Evolutionary conservation across 2,888 invertebrate genomes (phyloP), one percentile per base, ranked within the genome.

Genomic region (Nomada ferruginata): DNA sequence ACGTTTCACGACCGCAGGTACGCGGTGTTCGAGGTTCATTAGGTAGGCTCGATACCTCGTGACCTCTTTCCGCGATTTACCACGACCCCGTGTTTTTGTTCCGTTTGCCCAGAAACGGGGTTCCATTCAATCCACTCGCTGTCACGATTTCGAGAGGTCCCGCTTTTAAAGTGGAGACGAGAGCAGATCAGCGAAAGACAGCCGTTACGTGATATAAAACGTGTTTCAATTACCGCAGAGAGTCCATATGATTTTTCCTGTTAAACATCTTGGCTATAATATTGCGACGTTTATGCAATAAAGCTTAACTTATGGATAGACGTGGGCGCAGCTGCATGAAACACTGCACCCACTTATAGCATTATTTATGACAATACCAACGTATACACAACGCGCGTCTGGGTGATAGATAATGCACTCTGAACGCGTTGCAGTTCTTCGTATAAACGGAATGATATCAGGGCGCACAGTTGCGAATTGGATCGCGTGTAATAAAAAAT

Each of bases 361-460:
- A 42, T 71, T 80, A 80, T 79, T 79, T 80, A 72, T n/a, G 66
- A 60, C 44, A 66, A 71, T 57, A 72, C 69, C 71, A 69, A 44
- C 53, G 44, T 0, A n/a, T 44, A 29, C 10, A 52, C 59, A 79
- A 57, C 53, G 42, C 42, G 53, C 73, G 44, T 60, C 47, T 53
- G 11, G 15, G 47, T 65, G 26, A 79, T 63, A 74, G 75, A 83
- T 72, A 69, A 47, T 36, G 18, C 18, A 23, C 1, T 15, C 53
- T 23, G 59, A 79, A 79, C 63, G 55, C 66, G 52, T 57, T 72
- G 29, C n/a, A 36, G 42, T 23, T 79, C 60, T 79, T 72, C 66
- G 23, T 52, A 50, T 55, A 61, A 70, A 78, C 36, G n/a, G 23
- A 26, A 44, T 44, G 52, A 60, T 52, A 64, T 69, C 29, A 9